phyloP scores from a whole-genome alignment of 2,797 vertebrate species.

The Sibirionetta formosa region DNA sequence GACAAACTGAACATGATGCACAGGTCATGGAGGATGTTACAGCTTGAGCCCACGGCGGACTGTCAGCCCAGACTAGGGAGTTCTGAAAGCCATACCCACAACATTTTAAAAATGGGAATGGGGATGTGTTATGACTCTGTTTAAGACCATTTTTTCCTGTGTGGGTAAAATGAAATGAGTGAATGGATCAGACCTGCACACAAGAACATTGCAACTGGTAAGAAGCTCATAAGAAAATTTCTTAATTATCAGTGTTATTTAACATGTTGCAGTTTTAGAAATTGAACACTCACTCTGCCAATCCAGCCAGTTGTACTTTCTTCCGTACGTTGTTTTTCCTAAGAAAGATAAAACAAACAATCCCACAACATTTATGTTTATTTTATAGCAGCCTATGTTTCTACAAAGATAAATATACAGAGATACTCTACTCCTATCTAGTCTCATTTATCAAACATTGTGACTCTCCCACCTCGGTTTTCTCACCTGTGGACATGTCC shows the following conservation, averaged over 20 bases:
- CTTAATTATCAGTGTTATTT: neutral
- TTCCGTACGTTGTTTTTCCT: constrained; percentile 84
- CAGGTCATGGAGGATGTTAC: neutral
- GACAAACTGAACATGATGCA: neutral
- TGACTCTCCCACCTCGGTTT: neutral
- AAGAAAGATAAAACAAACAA: constrained; percentile 47
- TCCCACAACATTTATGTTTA: constrained; percentile 39
- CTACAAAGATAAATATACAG: neutral
- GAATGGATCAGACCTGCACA: neutral
- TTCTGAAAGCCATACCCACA: neutral
- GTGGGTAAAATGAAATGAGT: neutral
- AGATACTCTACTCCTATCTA: neutral
- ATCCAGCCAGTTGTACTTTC: constrained; percentile 93
- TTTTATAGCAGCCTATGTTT: constrained; percentile 8
- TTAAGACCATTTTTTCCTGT: neutral
- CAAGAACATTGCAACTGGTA: neutral
- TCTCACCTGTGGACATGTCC: constrained; percentile 79
- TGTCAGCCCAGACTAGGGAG: neutral
- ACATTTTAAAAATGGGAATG: fast-evolving
- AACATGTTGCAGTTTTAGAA: neutral
- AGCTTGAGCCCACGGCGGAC: neutral
- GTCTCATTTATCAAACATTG: neutral
- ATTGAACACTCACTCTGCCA: constrained; percentile 90
- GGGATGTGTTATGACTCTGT: fast-evolving
- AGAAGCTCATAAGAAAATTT: neutral